Conservation (phyloP, 2,113 vertebrate genomes). For the Atherinomorus stipes region DNA sequence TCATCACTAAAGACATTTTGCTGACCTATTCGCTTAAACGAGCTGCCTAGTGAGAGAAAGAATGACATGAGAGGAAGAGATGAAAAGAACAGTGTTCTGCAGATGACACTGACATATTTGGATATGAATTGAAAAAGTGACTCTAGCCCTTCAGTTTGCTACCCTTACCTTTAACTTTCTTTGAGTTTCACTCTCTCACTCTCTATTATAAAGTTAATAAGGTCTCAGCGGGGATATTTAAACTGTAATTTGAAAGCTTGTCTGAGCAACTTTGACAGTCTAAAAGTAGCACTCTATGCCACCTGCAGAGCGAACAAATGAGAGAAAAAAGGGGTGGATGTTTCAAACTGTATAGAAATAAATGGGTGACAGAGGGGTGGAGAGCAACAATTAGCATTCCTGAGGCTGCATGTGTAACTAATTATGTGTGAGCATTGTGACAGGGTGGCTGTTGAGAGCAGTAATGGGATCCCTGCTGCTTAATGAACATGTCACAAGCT, state of each 20-base stretch:
- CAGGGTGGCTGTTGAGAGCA: constrained; percentile 73
- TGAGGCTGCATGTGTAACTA: constrained; percentile 76
- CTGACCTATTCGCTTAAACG: constrained; percentile 20
- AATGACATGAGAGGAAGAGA: not conserved
- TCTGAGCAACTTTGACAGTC: constrained; percentile 67
- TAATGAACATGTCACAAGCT: constrained; percentile 82
- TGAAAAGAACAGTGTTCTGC: constrained; percentile 10
- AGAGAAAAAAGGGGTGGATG: constrained; percentile 35
- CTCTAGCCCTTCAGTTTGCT: constrained; percentile 20
- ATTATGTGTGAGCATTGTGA: constrained; percentile 80
- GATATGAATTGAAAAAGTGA: constrained; percentile 22
- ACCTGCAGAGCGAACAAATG: constrained; percentile 61
- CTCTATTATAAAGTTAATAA: constrained; percentile 63
- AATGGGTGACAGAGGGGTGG: constrained; percentile 55
- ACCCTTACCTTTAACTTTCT: constrained; percentile 16
- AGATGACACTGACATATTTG: constrained; percentile 24
- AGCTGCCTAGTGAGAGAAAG: not conserved
- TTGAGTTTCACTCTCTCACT: constrained; percentile 17
- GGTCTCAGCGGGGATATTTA: constrained; percentile 57
- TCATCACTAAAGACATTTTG: not conserved
- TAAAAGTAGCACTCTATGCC: constrained; percentile 61
- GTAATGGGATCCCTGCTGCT: constrained; percentile 79
- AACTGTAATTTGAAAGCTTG: constrained; percentile 72
- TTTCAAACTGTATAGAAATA: constrained; percentile 49
- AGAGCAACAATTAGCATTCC: constrained; percentile 79